Conservation (phyloP, 2,888 invertebrate genomes). For the Tricholauxania praeusta region DNA sequence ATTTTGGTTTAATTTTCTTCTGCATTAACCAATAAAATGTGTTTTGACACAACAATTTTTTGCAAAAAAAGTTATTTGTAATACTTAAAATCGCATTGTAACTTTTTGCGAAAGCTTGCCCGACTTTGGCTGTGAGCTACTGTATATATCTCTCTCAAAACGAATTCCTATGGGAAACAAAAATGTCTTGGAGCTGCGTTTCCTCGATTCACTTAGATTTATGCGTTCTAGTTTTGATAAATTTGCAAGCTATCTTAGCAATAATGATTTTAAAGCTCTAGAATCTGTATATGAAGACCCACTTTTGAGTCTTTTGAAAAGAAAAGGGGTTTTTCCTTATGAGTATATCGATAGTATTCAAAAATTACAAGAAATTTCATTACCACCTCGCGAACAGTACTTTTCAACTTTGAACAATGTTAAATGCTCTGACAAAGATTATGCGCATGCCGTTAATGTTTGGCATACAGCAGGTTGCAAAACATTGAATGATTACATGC, state of each 20-base stretch:
- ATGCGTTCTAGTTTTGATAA: constrained; percentile 33
- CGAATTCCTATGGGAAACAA: no score
- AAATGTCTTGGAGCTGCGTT: not conserved
- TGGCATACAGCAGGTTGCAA: no score
- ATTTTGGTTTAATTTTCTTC: no score
- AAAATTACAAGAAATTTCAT: not conserved
- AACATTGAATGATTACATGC: no score
- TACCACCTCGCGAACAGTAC: not conserved
- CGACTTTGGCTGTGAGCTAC: no score
- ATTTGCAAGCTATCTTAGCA: constrained; percentile 20
- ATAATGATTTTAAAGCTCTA: not conserved
- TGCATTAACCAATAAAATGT: no score
- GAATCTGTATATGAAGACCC: not conserved
- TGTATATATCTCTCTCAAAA: no score
- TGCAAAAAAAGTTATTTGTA: no score
- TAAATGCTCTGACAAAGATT: not conserved
- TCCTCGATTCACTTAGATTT: constrained; percentile 31
- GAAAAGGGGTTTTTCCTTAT: not conserved
- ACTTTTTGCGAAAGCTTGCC: no score
- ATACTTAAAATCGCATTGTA: no score
- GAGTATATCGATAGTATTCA: no score
- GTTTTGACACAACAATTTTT: no score
- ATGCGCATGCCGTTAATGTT: not conserved
- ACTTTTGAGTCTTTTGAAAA: not conserved
- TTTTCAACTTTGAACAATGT: not conserved